Evolutionary conservation across 2,888 invertebrate species (phyloP).

Genomic region (Oxystoma pomonae): DNA sequence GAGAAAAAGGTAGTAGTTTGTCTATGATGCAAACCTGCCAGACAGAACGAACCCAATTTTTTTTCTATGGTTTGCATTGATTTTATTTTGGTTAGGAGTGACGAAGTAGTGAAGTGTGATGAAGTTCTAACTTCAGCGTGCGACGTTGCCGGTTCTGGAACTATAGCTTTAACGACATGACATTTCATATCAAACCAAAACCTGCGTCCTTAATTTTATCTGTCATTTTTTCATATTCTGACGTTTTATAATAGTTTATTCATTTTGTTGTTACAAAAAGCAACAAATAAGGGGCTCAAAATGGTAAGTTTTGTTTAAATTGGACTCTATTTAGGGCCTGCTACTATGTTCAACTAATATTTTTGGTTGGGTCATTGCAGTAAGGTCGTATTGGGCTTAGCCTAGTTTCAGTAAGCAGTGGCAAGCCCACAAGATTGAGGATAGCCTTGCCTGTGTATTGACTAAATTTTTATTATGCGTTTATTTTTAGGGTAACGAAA

Average conservation of each 20-base stretch:
- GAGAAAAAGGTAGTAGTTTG: no score
- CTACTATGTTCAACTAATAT: not conserved
- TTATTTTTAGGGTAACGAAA: conserved; percentile 85
- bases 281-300: not conserved
- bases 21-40: no score
- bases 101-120: no score
- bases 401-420: not conserved
- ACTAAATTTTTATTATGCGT: no score
- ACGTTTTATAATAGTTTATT: not conserved
- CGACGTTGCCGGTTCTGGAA: not conserved
- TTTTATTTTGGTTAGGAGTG: no score
- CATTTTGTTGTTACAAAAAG: not conserved
- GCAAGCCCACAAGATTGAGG: not conserved
- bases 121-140: no score
- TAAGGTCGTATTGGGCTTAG: not conserved
- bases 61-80: no score
- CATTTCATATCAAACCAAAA: not conserved
- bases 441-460: no score
- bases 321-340: not conserved
- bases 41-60: no score
- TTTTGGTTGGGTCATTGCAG: not conserved
- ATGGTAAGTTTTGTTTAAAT: not conserved
- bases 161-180: not conserved
- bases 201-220: not conserved
- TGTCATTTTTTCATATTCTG: not conserved